phyloP scores from a whole-genome alignment of 2,797 vertebrate species.

The Lycodopsis pacificus region DNA sequence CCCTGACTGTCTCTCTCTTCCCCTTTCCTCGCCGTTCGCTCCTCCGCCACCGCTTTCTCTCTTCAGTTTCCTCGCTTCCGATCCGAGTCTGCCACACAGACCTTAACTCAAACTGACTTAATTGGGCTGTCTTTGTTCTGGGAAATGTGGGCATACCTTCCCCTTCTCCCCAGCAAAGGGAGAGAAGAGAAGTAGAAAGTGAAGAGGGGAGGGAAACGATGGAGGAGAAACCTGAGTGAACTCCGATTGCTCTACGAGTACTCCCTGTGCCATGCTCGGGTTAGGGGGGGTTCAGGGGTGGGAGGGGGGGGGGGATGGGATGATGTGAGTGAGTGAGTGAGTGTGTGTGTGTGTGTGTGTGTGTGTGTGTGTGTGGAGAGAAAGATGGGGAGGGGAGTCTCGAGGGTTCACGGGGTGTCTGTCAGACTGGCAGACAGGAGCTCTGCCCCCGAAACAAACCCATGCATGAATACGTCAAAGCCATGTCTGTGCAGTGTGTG shows the following conservation, averaged over 20 bases:
- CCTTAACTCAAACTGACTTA: slow-evolving; percentile 88
- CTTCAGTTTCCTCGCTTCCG: slow-evolving; percentile 68
- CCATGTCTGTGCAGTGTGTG: slow-evolving; percentile 48
- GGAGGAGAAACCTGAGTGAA: slow-evolving; percentile 65
- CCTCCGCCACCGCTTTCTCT: slow-evolving; percentile 45
- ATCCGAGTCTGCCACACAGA: slow-evolving; percentile 77
- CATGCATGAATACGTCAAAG: slow-evolving; percentile 84
- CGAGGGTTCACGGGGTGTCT: slow-evolving; percentile 68
- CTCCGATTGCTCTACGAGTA: slow-evolving; percentile 44
- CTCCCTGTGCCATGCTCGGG: slow-evolving; percentile 47
- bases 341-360: slow-evolving; percentile 22
- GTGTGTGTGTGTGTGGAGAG: slow-evolving; percentile 14
- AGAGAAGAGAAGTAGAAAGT: slow-evolving; percentile 52
- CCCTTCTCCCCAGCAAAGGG: slow-evolving; percentile 63
- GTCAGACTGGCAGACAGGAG: slow-evolving; percentile 79
- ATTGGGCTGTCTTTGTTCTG: slow-evolving; percentile 87
- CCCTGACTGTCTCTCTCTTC: slow-evolving; percentile 67
- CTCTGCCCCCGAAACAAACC: slow-evolving; percentile 81
- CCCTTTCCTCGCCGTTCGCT: slow-evolving; percentile 53
- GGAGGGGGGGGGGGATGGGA: slow-evolving; percentile 4
- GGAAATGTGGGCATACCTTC: slow-evolving; percentile 83
- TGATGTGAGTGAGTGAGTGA: slow-evolving; percentile 37
- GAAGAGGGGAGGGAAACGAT: slow-evolving; percentile 35
- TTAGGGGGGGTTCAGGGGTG: slow-evolving; percentile 13
- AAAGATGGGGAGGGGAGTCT: slow-evolving; percentile 55